A percentile compares a stretch with the other conserved stretches of the same genome.
Evolutionary conservation across 2,888 invertebrate genomes (phyloP).

Genomic region (Alsophila aescularia): DNA sequence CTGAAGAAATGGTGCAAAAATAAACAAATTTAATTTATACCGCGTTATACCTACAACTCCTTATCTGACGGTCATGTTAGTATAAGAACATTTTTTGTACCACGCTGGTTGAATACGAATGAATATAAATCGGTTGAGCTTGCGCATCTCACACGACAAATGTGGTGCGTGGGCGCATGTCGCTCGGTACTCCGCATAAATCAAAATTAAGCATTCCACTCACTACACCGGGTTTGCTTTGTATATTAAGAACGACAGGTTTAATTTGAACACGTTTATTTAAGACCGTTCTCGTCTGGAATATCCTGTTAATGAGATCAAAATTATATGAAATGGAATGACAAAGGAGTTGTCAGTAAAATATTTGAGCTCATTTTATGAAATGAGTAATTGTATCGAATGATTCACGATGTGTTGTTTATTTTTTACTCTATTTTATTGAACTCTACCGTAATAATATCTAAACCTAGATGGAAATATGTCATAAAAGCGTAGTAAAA

Average conservation of each 20-base stretch:
- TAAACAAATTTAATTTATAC: no score
- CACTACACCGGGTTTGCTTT: conserved; percentile 39
- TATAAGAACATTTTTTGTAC: conserved; percentile 5
- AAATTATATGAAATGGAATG: not conserved
- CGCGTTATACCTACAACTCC: no score
- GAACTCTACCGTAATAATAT: no score
- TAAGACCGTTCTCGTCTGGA: conserved; percentile 4
- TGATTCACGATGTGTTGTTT: no score
- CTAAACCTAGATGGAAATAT: no score
- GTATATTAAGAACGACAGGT: conserved; percentile 37
- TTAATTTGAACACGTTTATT: conserved; percentile 20
- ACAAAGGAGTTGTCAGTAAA: no score
- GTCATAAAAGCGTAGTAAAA: no score
- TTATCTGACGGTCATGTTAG: no score
- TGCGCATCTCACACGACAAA: conserved; percentile 37
- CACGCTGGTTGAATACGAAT: conserved; percentile 7
- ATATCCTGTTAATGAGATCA: not conserved
- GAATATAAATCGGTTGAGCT: conserved; percentile 22
- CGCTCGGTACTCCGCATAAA: conserved; percentile 63
- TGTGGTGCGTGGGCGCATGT: conserved; percentile 58
- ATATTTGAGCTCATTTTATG: no score
- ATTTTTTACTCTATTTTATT: no score
- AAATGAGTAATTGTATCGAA: no score
- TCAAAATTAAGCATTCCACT: conserved; percentile 61
- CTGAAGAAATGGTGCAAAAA: no score